Evolutionary conservation across 30 jellyfish, hydroid and myxozoan genomes (phyloP), one percentile per base, ranked within the genome.

Genomic region (Rhopilema esculentum): DNA sequence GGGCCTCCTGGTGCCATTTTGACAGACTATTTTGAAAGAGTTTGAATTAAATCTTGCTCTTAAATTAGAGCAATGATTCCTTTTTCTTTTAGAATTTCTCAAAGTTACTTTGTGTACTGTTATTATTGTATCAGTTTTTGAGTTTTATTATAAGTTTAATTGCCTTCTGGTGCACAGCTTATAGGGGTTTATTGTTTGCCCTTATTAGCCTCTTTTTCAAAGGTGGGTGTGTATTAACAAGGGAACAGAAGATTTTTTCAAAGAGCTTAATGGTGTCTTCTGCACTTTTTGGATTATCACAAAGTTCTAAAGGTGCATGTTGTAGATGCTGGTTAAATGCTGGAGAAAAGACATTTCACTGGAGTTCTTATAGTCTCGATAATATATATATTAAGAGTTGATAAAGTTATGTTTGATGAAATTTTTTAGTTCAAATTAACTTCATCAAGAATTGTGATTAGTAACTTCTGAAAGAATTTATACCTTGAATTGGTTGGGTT

Each of bases 1-100:
- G n/a, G n/a, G n/a, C n/a, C n/a, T n/a, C n/a, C 7, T 4, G 8
- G 26, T 73, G 71, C 85, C 85, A 49, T 73, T 73, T 73, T 73
- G 85, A 73, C 74, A 73, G 70, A 73, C 48, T 69, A 22, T n/a
- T 69, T 21, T 22, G 53, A 69, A 69, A 21, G 6, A 69, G 7
- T 0, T 53, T 69, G 80, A 69, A 22, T 69, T 69, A 29, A 69
- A 69, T 69, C 80, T 64, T 64, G n/a, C 30, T 64, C 0, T 64
- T 64, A 20, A 0, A 64, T 64, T 20, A 64, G 74, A 27, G 24
- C 74, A 64, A 30, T n/a, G n/a, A 30, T 19, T 64, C 24, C 24
- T n/a, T 51, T 64, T 64, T 64, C 24, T 64, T 64, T 64, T 64
- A 19, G 22, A 0, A 64, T 16, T 64, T 64, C 24, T 64, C 74